phyloP scores from a whole-genome alignment of 2,113 vertebrate species.

The Lasiurus borealis region DNA sequence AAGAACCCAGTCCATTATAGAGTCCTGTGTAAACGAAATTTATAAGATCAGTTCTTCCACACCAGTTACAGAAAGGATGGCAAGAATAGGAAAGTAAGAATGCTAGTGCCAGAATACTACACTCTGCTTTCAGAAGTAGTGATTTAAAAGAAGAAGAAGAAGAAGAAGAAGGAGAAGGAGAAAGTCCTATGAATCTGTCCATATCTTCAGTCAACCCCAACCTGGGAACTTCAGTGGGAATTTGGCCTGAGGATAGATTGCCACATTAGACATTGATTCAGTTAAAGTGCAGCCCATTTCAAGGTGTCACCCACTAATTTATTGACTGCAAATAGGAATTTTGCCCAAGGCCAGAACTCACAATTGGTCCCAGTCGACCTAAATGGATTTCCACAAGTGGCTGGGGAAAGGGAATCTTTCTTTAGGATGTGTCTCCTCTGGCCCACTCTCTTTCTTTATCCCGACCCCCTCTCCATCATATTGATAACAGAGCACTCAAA shows the following conservation, averaged over 20 bases:
- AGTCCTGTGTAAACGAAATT: background rate
- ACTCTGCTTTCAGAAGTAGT: background rate
- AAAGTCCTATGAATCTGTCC: background rate
- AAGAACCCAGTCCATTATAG: background rate
- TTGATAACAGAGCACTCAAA: conserved; percentile 55
- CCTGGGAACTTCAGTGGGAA: conserved; percentile 35
- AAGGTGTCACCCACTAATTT: conserved; percentile 75
- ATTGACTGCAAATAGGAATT: conserved; percentile 74
- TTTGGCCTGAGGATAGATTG: conserved; percentile 74
- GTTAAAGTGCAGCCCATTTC: conserved; percentile 59
- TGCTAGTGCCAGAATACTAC: background rate
- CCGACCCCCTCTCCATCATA: background rate
- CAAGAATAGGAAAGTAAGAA: background rate
- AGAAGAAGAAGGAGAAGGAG: background rate
- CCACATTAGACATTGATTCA: conserved; percentile 71
- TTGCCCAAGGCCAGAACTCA: conserved; percentile 74
- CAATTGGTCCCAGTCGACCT: conserved; percentile 76
- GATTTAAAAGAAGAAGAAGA: background rate
- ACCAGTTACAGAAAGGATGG: background rate
- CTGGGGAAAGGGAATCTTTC: conserved; percentile 64
- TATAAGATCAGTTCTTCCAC: background rate
- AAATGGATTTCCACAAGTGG: conserved; percentile 79
- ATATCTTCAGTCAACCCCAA: conserved; percentile 22
- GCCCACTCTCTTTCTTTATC: conserved; percentile 46
- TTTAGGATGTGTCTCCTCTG: conserved; percentile 43